These are phyloP conservation scores for Amphimallon solstitiale DNA, from an alignment of 2,888 invertebrate species.

Conservation along the genomic window DNA sequence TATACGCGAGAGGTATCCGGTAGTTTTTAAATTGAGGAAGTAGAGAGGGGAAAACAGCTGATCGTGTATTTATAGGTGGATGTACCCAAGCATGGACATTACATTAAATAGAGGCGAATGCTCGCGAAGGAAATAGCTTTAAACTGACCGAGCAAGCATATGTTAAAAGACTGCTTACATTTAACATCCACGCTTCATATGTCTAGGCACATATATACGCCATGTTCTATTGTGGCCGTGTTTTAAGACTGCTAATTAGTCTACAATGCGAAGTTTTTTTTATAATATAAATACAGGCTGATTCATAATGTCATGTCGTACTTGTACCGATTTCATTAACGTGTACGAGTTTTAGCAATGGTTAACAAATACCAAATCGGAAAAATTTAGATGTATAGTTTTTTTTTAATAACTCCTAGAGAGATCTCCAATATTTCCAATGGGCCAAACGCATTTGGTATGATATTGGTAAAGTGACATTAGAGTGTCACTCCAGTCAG, in stretches of 20 bases:
- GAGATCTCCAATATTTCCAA: too few species aligned
- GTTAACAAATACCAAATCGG: too few species aligned
- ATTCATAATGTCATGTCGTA: neutral
- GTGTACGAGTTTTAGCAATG: too few species aligned
- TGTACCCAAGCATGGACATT: conserved; percentile 5
- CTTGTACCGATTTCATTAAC: too few species aligned
- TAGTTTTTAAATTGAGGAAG: conserved; percentile 32
- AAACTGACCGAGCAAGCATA: conserved; percentile 26
- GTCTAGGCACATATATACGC: conserved; percentile 6
- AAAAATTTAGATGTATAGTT: too few species aligned
- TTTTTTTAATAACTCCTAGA: too few species aligned
- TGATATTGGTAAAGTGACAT: too few species aligned
- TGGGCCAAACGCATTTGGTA: too few species aligned
- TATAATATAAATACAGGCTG: conserved; percentile 18
- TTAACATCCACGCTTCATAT: conserved; percentile 23
- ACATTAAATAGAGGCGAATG: conserved; percentile 23
- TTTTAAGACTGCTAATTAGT: conserved; percentile 23
- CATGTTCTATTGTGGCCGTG: conserved; percentile 4
- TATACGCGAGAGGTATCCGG: conserved; percentile 23
- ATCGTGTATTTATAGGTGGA: conserved; percentile 31
- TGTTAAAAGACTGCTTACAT: conserved; percentile 16
- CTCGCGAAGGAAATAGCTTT: conserved; percentile 25
- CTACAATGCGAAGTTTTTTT: conserved; percentile 10
- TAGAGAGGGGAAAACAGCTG: conserved; percentile 29
- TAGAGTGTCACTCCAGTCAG: too few species aligned